Evolutionary conservation across 1,140 invertebrate genomes (phyloP), one percentile per base, ranked within the genome.

Genomic region (Caenorhabditis brenneri): DNA sequence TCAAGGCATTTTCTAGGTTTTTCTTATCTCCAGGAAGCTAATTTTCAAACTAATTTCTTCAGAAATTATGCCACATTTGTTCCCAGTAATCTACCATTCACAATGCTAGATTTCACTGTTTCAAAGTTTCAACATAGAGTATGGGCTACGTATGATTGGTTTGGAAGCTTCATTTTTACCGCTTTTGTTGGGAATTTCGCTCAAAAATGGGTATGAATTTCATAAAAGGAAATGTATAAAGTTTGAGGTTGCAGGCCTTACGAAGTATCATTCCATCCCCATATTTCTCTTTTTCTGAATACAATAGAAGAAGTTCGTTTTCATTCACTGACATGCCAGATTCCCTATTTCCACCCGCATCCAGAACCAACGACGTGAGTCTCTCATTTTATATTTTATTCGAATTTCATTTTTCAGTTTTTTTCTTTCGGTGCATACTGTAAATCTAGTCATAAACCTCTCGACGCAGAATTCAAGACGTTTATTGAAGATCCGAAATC

Each of bases 401-500:
- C 53, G 27, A 27, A 55, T 10, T 55, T 27, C 24, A 27, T 10
- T 12, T 65, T 65, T n/a, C 58, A 65, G 58, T 65, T 65, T n/a
- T 65, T 65, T 31, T 65, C 58, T 7, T 65, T 65, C 15, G 58
- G 58, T 6, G 58, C 58, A 33, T 65, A 65, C 31, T 65, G 58
- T 65, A 65, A 65, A 33, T 16, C 29, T 2, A 33, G 16, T 36
- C 24, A 22, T 3, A 65, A 36, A 19, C 58, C 58, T 36, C 29
- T 65, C 29, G 29, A 33, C 36, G 16, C 31, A 19, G 39, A 83
- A 39, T 83, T 79, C 36, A 2, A 22, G 22, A 10, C 31, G 19
- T 81, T 81, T 46, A 60, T 81, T 2, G 48, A 81, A 1, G 53
- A 81, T 36, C 51, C 51, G 10, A 39, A 39, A 24, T 81, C 80